Evolutionary conservation across 1,140 invertebrate species (phyloP).

Genomic region (Drosophila pruinosa): DNA sequence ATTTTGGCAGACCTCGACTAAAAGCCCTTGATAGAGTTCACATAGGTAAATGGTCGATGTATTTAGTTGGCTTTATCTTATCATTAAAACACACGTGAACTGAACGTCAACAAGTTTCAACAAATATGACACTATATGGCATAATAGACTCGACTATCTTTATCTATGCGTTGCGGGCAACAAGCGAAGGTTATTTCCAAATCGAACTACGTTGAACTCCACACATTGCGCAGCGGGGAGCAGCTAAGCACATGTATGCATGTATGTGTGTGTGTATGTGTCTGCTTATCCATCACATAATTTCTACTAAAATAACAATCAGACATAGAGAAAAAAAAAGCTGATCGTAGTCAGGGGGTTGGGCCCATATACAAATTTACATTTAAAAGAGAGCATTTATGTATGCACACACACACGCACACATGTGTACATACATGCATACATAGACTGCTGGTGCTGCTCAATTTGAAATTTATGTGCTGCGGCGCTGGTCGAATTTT

Average conservation of each 20-base stretch:
- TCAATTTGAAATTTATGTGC: constrained; percentile 21
- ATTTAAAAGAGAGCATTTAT: constrained; percentile 3
- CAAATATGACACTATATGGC: constrained; percentile 29
- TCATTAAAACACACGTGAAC: constrained; percentile 65
- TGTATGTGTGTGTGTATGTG: not conserved
- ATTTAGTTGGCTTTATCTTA: constrained; percentile 60
- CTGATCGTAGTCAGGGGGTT: constrained; percentile 14
- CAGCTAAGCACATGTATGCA: constrained; percentile 11
- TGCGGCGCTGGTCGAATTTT: constrained; percentile 53
- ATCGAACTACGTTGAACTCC: constrained; percentile 51
- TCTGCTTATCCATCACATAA: constrained; percentile 5
- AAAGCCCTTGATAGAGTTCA: constrained; percentile 62
- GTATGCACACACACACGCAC: not conserved
- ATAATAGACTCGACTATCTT: constrained; percentile 28
- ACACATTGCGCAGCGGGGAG: constrained; percentile 44
- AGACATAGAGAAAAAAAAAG: constrained; percentile 11
- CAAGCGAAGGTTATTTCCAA: constrained; percentile 34
- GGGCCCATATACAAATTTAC: constrained; percentile 5
- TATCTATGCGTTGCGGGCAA: constrained; percentile 25
- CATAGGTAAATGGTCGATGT: constrained; percentile 16
- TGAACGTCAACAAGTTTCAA: constrained; percentile 43
- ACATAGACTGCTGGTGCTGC: not conserved
- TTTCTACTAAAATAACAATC: constrained; percentile 17
- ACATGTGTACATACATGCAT: not conserved
- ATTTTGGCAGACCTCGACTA: constrained; percentile 25